These are phyloP conservation scores for Alauda arvensis DNA, from an alignment of 2,797 vertebrate species.

Conservation along the genomic window DNA sequence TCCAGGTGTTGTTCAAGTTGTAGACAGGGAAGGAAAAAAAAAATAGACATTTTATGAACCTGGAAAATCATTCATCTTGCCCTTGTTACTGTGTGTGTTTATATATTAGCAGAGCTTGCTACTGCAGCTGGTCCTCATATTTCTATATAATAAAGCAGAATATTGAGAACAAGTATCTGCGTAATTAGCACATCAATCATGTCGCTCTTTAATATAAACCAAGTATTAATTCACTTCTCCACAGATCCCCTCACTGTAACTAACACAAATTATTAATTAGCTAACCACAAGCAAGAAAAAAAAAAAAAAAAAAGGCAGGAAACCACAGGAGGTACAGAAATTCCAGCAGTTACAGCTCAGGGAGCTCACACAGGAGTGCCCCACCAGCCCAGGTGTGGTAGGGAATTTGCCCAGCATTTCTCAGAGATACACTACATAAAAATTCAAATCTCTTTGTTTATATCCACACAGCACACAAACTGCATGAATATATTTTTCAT, in stretches of 20 bases:
- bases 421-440: background rate
- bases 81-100: background rate
- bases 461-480: background rate
- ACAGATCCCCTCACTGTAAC: background rate
- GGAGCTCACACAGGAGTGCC: background rate
- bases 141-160: slow-evolving; percentile 21
- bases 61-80: slow-evolving; percentile 6
- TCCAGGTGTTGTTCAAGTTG: background rate
- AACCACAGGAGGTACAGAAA: background rate
- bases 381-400: background rate
- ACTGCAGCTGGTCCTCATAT: slow-evolving; percentile 13
- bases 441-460: background rate
- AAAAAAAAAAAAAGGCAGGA: background rate
- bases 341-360: background rate
- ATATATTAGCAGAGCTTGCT: background rate
- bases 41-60: background rate
- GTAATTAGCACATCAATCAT: slow-evolving; percentile 51
- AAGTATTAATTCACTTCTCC: slow-evolving; percentile 28
- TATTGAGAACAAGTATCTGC: slow-evolving; percentile 16
- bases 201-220: slow-evolving; percentile 5
- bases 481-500: background rate
- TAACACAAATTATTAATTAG: slow-evolving; percentile 34
- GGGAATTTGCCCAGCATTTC: background rate
- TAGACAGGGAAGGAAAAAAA: background rate
- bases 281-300: background rate